Evolutionary conservation across 1,140 invertebrate genomes (phyloP), one percentile per base, ranked within the genome.

Genomic region (Hyles vespertilio): DNA sequence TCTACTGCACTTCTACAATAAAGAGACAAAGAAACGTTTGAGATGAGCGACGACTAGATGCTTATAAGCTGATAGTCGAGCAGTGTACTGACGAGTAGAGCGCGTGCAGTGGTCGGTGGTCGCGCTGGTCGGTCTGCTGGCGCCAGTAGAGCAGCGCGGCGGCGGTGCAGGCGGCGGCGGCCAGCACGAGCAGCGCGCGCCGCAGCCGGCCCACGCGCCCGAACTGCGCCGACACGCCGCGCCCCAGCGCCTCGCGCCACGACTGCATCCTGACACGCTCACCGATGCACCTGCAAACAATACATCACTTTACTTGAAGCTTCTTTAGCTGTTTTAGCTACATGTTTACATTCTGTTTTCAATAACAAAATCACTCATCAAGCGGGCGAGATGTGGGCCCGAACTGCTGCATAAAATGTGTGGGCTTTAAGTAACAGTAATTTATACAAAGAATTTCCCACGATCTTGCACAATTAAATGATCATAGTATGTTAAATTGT

Each of bases 91-190:
- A 85, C 84, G 73, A 61, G 62, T 81, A 83, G 3, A 81, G 43
- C 22, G 59, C 65, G 59, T 85, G 81, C 51, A 84, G 52, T 0
- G 84, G 84, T 22, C 82, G 51, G 44, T 73, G 72, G 4, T 67
- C 62, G 9, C 70, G 58, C 50, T 83, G 76, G 63, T 79, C 77
- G 36, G 59, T 75, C 66, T 86, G 84, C 61, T 84, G 85, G n/a
- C 83, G 62, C 85, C 85, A 88, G 72, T 86, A 86, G 10, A 86
- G 76, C 57, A 88, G 61, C 33, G 80, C 84, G 7, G 81, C 83
- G n/a, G 72, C 84, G 7, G 78, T 81, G 67, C 84, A 86, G 8
- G 82, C 82, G 3, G 70, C 78, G 6, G 77, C 78, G 0, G 77
- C 83, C 33, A 86, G 70, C 50, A 84, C 65, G 56, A 83, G 54